Percentiles rank a stretch among this genome's conserved stretches.
These are phyloP conservation scores for Stegastes partitus DNA, from an alignment of 2,113 vertebrate genomes.

Conservation along the genomic window DNA sequence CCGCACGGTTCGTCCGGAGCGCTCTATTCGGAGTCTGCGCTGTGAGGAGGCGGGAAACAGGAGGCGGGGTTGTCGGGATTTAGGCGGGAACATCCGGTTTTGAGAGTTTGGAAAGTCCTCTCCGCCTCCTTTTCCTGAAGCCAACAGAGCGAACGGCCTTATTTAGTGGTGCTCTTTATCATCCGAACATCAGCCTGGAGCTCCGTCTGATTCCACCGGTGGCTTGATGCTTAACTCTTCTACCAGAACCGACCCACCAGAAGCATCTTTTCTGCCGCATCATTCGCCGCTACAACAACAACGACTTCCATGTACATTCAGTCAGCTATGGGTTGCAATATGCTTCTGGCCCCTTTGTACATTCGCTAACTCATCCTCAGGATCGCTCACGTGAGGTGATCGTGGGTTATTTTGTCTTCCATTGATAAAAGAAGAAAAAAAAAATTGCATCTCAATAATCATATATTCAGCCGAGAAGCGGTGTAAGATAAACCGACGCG, in stretches of 20 bases:
- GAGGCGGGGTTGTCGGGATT: background rate
- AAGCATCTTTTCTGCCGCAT: slow-evolving; percentile 36
- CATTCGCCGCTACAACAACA: background rate
- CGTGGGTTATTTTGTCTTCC: slow-evolving; percentile 74
- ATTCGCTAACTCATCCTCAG: slow-evolving; percentile 47
- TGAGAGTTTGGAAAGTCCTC: slow-evolving; percentile 20
- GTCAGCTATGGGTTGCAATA: slow-evolving; percentile 46
- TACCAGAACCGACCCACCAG: slow-evolving; percentile 26
- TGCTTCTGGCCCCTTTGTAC: slow-evolving; percentile 60
- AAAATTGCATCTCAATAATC: slow-evolving; percentile 36
- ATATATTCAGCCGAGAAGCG: slow-evolving; percentile 27
- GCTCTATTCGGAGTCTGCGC: slow-evolving; percentile 88
- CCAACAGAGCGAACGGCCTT: slow-evolving; percentile 58
- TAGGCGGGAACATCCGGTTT: slow-evolving; percentile 2
- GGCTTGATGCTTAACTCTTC: slow-evolving; percentile 29
- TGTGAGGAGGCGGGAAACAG: slow-evolving; percentile 72
- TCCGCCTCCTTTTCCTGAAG: slow-evolving; percentile 40
- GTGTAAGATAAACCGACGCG: slow-evolving; percentile 54
- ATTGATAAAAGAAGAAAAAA: slow-evolving; percentile 24
- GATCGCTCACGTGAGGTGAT: slow-evolving; percentile 58
- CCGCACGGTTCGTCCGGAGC: slow-evolving; percentile 89
- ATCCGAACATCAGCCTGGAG: slow-evolving; percentile 45
- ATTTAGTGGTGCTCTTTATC: slow-evolving; percentile 73
- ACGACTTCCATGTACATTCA: slow-evolving; percentile 33
- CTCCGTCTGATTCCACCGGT: slow-evolving; percentile 32